phyloP scores from a whole-genome alignment of 2,113 vertebrate genomes.

The Cyphomyrus plagiostoma region DNA sequence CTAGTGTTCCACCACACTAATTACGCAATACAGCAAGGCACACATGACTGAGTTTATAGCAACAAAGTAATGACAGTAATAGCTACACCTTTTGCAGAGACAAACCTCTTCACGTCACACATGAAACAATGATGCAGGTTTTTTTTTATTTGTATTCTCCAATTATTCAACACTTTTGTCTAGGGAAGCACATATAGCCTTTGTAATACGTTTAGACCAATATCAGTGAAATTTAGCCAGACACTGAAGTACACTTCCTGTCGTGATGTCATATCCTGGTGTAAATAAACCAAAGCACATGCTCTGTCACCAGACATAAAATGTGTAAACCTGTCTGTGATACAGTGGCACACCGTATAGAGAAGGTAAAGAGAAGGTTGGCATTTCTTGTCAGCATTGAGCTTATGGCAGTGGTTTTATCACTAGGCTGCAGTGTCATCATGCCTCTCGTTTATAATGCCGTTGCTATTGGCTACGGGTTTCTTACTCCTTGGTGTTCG shows the following conservation, averaged over 20 bases:
- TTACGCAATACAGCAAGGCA: not conserved
- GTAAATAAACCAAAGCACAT: not conserved
- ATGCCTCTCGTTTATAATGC: not conserved
- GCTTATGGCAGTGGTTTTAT: not conserved
- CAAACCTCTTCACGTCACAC: not conserved
- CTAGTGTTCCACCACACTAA: not conserved
- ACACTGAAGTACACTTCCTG: not conserved
- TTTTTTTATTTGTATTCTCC: not conserved
- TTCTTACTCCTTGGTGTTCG: not conserved
- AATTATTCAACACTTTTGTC: not conserved
- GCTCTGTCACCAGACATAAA: not conserved
- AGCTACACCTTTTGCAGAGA: not conserved
- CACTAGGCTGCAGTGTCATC: not conserved
- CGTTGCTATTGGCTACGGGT: not conserved
- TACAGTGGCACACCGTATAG: not conserved
- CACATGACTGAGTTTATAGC: not conserved
- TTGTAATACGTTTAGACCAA: not conserved
- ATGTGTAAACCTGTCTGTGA: not conserved
- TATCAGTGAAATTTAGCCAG: not conserved
- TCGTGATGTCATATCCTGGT: not conserved
- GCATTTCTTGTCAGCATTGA: not conserved
- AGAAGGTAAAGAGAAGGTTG: not conserved
- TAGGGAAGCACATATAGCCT: not conserved
- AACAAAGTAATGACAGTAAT: not conserved
- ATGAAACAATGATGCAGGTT: not conserved